These are phyloP conservation scores for Leptinotarsa defecta DNA, from an alignment of 1,140 invertebrate genomes.

Conservation along the genomic window DNA sequence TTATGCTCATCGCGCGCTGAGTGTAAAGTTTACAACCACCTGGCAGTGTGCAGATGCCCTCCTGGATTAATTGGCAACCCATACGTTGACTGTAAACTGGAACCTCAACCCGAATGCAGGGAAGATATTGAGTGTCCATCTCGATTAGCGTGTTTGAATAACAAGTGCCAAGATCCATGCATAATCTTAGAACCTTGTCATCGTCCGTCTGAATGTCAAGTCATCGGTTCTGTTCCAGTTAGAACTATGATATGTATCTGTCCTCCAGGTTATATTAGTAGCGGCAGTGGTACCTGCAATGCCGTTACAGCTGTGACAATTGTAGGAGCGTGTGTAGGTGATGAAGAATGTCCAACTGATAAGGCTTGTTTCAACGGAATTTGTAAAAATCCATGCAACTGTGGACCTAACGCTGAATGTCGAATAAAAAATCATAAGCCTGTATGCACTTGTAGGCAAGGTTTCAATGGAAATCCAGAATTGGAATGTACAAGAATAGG, in stretches of 20 bases:
- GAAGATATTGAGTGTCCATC: constrained; percentile 82
- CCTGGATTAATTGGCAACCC: constrained; percentile 75
- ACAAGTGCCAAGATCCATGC: constrained; percentile 84
- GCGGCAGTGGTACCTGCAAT: constrained; percentile 78
- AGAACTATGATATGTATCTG: constrained; percentile 88
- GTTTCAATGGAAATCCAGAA: constrained; percentile 81
- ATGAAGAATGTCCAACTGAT: constrained; percentile 75
- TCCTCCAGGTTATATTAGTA: constrained; percentile 84
- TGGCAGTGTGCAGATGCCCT: constrained; percentile 82
- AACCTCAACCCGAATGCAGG: constrained; percentile 75
- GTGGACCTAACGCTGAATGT: constrained; percentile 80
- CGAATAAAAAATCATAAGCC: constrained; percentile 81
- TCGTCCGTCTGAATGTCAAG: constrained; percentile 78
- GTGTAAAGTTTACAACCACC: constrained; percentile 80
- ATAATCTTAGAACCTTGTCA: constrained; percentile 76
- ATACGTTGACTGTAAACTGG: constrained; percentile 74
- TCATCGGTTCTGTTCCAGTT: constrained; percentile 78
- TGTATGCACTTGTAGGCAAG: constrained; percentile 78
- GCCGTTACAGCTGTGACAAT: constrained; percentile 68
- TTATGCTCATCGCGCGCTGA: constrained; percentile 77
- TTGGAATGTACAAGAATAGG: constrained; percentile 73
- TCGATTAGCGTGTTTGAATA: constrained; percentile 77
- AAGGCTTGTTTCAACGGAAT: constrained; percentile 78
- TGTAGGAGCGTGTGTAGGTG: constrained; percentile 72
- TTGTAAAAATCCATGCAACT: constrained; percentile 81